phyloP scores from a whole-genome alignment of 1,140 invertebrate genomes.

The Saccostrea cuccullata region DNA sequence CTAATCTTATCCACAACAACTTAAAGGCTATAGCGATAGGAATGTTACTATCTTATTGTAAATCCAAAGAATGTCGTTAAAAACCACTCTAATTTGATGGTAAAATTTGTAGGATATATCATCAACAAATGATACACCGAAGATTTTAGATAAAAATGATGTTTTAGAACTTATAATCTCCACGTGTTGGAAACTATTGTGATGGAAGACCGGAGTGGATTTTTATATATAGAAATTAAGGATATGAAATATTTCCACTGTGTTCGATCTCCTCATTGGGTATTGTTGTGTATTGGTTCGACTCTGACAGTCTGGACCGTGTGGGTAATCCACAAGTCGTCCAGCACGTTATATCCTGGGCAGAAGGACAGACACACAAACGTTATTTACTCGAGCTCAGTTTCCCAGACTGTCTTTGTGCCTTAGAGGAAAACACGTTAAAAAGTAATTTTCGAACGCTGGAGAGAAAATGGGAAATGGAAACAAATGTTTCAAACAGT shows the following conservation, averaged over 20 bases:
- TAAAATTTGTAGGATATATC: slow-evolving; percentile 29
- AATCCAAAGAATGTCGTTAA: background rate
- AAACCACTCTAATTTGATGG: background rate
- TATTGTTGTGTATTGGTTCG: slow-evolving; percentile 20
- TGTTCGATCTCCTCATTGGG: background rate
- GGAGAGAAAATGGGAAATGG: background rate
- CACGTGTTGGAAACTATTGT: background rate
- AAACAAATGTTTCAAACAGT: slow-evolving; percentile 3
- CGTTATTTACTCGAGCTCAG: slow-evolving; percentile 21
- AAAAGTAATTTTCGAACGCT: background rate
- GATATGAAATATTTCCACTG: background rate
- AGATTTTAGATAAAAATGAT: background rate
- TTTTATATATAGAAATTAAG: background rate
- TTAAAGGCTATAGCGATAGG: background rate
- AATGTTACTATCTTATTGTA: background rate
- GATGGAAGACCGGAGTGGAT: background rate
- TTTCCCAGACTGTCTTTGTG: background rate
- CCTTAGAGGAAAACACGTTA: background rate
- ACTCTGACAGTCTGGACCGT: background rate
- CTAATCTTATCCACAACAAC: background rate
- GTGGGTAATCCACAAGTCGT: background rate
- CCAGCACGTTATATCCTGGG: background rate
- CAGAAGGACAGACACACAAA: background rate
- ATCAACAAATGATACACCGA: background rate
- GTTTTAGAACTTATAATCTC: background rate